Base-by-base conservation (phyloP, 2,888 invertebrate species). In the Epinotia ramella region DNA sequence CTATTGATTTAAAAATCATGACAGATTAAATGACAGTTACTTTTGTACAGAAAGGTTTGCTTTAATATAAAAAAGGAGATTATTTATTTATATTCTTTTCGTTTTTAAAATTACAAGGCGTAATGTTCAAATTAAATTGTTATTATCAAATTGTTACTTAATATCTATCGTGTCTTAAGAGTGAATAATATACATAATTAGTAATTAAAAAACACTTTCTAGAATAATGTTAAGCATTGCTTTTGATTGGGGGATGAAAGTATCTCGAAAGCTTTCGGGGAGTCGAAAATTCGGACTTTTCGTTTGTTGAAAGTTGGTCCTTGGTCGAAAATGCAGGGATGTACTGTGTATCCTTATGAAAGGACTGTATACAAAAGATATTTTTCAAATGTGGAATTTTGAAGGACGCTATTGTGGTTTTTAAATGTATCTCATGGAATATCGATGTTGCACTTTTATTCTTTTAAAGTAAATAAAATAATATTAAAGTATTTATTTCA, bases 371-470 rank as follows among this genome's bases (percentile, higher is more conserved):
- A 62, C 46, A 62, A 71, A 66, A 53, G 56, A 57, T 76, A 76
- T 66, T 72, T 76, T 76, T 76, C 66, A 71, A 71, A 75, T 65
- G 69, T 63, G 74, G 59, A 57, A 13, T 46, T 57, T 68, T 56
- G 68, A 57, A 28, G 56, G 40, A 49, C 66, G 75, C 71, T 71
- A 57, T 9, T 67, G 64, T 57, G 72, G 63, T 66, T 76, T 66
- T 76, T 65, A 60, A 74, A 67, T 76, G 72, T 76, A 69, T 76
- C 76, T 76, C 72, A 72, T 66, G 60, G 66, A 49, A 53, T 75
- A 75, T 75, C 75, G 72, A 76, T 76, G 76, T 76, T 76, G 76
- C 76, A 76, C 76, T 76, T 76, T 72, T 72, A 66, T 76, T 76
- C 66, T 72, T 76, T 72, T 18, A 56, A 73, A 44, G n/a, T 69